A percentile compares a stretch with the other conserved stretches of the same genome.
These are phyloP conservation scores for Magallana ariakensis DNA, from an alignment of 1,140 invertebrate species.

Conservation along the genomic window DNA sequence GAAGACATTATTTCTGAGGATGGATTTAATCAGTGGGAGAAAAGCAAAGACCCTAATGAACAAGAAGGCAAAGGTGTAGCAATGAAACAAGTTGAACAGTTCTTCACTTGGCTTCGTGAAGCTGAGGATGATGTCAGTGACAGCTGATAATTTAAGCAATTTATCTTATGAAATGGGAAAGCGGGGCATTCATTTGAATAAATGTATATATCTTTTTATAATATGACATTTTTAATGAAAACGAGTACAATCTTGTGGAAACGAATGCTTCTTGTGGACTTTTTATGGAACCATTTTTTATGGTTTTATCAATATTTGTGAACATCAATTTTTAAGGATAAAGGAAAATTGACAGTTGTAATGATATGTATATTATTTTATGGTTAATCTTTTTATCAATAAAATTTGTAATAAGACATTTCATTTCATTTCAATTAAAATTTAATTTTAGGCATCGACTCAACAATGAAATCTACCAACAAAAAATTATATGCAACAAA, in stretches of 20 bases:
- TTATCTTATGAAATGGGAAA: conserved; percentile 4
- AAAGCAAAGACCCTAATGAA: conserved; percentile 80
- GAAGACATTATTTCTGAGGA: conserved; percentile 84
- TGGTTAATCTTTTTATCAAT: too few relatives aligned
- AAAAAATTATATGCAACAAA: too few relatives aligned
- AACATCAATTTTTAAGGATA: too few relatives aligned
- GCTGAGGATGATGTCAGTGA: conserved; percentile 77
- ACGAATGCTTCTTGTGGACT: background rate
- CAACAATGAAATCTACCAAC: too few relatives aligned
- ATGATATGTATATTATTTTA: too few relatives aligned
- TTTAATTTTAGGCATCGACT: too few relatives aligned
- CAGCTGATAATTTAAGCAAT: conserved; percentile 55
- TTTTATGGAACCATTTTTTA: background rate
- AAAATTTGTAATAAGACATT: too few relatives aligned
- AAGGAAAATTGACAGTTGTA: too few relatives aligned
- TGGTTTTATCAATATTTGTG: too few relatives aligned
- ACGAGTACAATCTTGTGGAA: background rate
- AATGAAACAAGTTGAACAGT: conserved; percentile 82
- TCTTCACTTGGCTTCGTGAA: conserved; percentile 83
- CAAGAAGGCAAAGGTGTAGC: conserved; percentile 83
- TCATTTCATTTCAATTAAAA: background rate
- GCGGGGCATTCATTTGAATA: background rate
- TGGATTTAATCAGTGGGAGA: conserved; percentile 83
- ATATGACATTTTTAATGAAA: conserved; percentile 24
- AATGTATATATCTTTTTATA: conserved; percentile 25